Percentiles rank a stretch among this genome's conserved stretches.
These are phyloP conservation scores for Leptothorax acervorum DNA, from an alignment of 2,888 invertebrate species.

Conservation along the genomic window DNA sequence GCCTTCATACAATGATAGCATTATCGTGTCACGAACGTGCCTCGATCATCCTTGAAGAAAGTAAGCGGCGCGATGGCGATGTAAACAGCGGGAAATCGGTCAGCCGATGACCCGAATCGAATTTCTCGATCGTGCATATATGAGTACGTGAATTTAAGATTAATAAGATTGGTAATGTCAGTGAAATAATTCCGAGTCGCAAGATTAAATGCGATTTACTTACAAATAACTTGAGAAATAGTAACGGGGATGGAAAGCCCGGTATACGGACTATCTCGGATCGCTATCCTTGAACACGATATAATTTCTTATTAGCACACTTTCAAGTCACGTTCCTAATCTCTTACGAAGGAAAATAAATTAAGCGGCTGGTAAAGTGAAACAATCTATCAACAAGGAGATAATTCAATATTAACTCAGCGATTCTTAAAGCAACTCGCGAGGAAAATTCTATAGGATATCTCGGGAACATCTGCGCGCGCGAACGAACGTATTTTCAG, in stretches of 20 bases:
- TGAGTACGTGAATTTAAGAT: constrained; percentile 1
- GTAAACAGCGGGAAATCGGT: constrained; percentile 44
- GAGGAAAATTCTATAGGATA: constrained; percentile 28
- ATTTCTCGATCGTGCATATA: not conserved
- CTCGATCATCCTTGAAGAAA: constrained; percentile 48
- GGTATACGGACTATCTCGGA: not conserved
- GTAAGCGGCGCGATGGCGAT: constrained; percentile 17
- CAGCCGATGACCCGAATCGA: constrained; percentile 5
- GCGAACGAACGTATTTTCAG: constrained; percentile 35
- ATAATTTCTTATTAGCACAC: constrained; percentile 44
- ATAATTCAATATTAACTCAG: constrained; percentile 47
- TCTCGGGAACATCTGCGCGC: constrained; percentile 52
- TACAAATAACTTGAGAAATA: constrained; percentile 12
- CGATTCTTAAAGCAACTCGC: constrained; percentile 17
- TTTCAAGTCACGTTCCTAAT: constrained; percentile 48
- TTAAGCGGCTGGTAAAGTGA: constrained; percentile 24
- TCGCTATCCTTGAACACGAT: constrained; percentile 30
- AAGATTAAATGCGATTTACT: constrained; percentile 19
- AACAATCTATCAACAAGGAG: constrained; percentile 45
- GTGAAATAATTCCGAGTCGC: not conserved
- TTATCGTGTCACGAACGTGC: constrained; percentile 62
- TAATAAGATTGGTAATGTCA: not conserved
- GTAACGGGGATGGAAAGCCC: constrained; percentile 11
- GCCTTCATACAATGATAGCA: constrained; percentile 69
- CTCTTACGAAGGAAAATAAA: constrained; percentile 32